Conservation (phyloP, 2,113 vertebrate species). For the Poeciliopsis prolifica region DNA sequence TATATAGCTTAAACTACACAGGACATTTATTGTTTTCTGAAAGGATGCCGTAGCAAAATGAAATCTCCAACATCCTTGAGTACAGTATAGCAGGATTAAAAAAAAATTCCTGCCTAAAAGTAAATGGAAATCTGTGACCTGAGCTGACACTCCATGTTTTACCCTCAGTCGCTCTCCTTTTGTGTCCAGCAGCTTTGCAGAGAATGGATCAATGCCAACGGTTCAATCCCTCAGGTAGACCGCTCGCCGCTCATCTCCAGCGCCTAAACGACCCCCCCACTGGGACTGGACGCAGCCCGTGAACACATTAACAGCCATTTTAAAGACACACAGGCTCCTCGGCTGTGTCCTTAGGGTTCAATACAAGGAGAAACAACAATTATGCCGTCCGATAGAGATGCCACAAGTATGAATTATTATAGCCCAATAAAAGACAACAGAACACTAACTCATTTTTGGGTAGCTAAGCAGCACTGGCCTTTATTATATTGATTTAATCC, state of each 20-base stretch:
- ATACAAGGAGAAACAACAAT: conserved; percentile 48
- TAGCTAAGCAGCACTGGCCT: not conserved
- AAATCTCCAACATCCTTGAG: not conserved
- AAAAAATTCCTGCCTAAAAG: conserved; percentile 29
- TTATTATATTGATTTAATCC: conserved; percentile 34
- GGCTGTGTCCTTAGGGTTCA: conserved; percentile 52
- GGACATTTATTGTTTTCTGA: conserved; percentile 10
- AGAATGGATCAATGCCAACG: conserved; percentile 62
- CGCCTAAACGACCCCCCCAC: conserved; percentile 61
- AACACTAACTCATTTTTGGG: conserved; percentile 1
- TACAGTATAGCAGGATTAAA: not conserved
- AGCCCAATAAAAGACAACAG: conserved; percentile 37
- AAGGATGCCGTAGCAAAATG: not conserved
- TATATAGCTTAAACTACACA: not conserved
- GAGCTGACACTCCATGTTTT: conserved; percentile 41
- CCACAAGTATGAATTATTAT: conserved; percentile 48
- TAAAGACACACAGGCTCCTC: conserved; percentile 38
- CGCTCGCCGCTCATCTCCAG: conserved; percentile 59
- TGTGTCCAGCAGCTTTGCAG: conserved; percentile 50
- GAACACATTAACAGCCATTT: conserved; percentile 69
- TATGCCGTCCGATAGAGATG: conserved; percentile 46
- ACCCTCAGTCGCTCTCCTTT: conserved; percentile 25
- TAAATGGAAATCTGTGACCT: conserved; percentile 57
- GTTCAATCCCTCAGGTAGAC: conserved; percentile 53
- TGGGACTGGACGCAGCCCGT: conserved; percentile 55